Evolutionary conservation across 2,888 invertebrate species (phyloP).

Genomic region (Chrysotoxum bicinctum): DNA sequence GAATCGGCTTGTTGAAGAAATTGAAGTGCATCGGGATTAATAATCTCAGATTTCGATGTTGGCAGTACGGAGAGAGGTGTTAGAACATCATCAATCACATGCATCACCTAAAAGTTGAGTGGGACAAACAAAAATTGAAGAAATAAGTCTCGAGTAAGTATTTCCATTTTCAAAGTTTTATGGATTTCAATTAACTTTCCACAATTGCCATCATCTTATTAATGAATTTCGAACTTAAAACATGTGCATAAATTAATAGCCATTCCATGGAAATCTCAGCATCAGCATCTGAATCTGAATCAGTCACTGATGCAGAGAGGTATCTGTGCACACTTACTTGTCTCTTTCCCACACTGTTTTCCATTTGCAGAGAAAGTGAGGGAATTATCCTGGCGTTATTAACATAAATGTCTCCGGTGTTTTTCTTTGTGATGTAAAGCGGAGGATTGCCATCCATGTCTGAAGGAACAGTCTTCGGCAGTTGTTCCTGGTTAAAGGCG

Average conservation of each 20-base stretch:
- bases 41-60: conserved; percentile 85
- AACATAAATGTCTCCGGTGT: conserved; percentile 88
- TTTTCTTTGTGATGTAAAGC: conserved; percentile 89
- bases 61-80: conserved; percentile 88
- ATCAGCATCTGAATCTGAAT: neutral
- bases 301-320: neutral
- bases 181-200: conserved; percentile 10
- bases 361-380: conserved; percentile 86
- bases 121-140: neutral
- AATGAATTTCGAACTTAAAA: neutral
- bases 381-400: conserved; percentile 92
- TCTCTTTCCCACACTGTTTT: conserved; percentile 83
- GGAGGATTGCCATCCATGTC: conserved; percentile 93
- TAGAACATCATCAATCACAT: conserved; percentile 93
- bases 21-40: conserved; percentile 91
- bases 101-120: conserved; percentile 86
- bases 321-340: conserved; percentile 83
- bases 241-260: neutral
- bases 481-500: conserved; percentile 87
- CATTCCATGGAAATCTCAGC: neutral
- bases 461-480: conserved; percentile 84
- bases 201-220: conserved; percentile 4
- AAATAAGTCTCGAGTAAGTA: neutral
- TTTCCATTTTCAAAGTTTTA: neutral
- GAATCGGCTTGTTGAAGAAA: conserved; percentile 90